Conservation (phyloP, 2,797 vertebrate genomes). For the Myotis findleyi region DNA sequence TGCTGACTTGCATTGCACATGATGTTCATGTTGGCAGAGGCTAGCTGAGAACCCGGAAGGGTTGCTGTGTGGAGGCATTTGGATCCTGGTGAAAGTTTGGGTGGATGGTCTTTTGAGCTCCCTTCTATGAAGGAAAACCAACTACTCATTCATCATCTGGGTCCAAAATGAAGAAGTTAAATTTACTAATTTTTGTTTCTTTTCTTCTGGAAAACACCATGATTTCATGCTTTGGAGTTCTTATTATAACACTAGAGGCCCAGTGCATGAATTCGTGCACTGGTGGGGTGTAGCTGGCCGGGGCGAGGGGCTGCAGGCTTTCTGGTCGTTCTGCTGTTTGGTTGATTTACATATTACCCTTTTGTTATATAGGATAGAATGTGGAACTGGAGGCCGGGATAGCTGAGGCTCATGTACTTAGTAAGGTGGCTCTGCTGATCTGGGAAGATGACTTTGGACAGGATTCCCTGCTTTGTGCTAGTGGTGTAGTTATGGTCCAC, state of each 20-base stretch:
- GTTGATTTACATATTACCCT: no score
- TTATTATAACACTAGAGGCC: no score
- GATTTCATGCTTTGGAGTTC: background rate
- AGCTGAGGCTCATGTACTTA: background rate
- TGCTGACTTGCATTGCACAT: rapidly evolving
- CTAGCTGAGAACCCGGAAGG: background rate
- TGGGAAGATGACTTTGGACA: background rate
- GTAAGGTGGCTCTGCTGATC: background rate
- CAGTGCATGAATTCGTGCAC: no score
- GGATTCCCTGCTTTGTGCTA: background rate
- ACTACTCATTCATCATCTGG: background rate
- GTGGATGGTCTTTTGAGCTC: background rate
- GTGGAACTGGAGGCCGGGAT: background rate
- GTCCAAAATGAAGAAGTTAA: background rate
- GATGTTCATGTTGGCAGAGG: background rate
- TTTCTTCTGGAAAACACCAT: background rate
- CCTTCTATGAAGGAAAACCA: background rate
- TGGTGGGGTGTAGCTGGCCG: no score
- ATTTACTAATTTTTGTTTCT: background rate
- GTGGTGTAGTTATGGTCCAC: background rate
- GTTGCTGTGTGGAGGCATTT: background rate
- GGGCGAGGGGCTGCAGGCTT: no score
- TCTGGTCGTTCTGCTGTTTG: no score
- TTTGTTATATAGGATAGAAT: no score
- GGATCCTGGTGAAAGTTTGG: background rate